These are phyloP conservation scores for Amiota minor DNA, from an alignment of 2,888 invertebrate species.

Conservation along the genomic window DNA sequence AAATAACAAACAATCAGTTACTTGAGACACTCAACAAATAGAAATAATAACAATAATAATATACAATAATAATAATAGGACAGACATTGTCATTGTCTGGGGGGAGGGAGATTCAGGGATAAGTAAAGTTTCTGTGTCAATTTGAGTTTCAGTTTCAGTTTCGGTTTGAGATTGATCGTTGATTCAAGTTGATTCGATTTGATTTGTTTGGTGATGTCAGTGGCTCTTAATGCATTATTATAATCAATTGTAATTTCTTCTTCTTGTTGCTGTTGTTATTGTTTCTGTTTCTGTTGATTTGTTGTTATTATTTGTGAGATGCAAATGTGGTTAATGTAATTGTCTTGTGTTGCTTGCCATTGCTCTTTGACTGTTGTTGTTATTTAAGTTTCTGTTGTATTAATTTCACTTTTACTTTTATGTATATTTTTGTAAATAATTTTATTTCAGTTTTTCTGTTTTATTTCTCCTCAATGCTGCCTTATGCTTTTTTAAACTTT, in stretches of 20 bases:
- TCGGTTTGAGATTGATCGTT: slow-evolving; percentile 1
- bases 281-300: slow-evolving; percentile 36
- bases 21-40: background rate
- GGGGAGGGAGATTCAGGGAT: too few relatives aligned
- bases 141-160: too few relatives aligned
- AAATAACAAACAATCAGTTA: background rate
- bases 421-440: slow-evolving; percentile 38
- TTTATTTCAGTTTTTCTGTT: slow-evolving; percentile 17
- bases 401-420: slow-evolving; percentile 67
- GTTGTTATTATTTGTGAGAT: slow-evolving; percentile 56
- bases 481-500: slow-evolving; percentile 49
- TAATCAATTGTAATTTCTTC: slow-evolving; percentile 49
- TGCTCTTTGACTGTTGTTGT: slow-evolving; percentile 31
- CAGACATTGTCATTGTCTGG: slow-evolving; percentile 7
- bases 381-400: slow-evolving; percentile 48
- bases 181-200: background rate
- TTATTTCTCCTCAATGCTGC: background rate
- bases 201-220: slow-evolving; percentile 16
- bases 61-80: background rate
- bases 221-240: slow-evolving; percentile 46
- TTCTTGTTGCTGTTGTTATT: slow-evolving; percentile 31
- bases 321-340: slow-evolving; percentile 62
- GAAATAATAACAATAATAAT: background rate
- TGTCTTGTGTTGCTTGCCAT: slow-evolving; percentile 21
- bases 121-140: background rate